Percentiles rank a stretch among this genome's conserved stretches.
Evolutionary conservation across 2,113 vertebrate species (phyloP).

Genomic region (Nannospalax galili): DNA sequence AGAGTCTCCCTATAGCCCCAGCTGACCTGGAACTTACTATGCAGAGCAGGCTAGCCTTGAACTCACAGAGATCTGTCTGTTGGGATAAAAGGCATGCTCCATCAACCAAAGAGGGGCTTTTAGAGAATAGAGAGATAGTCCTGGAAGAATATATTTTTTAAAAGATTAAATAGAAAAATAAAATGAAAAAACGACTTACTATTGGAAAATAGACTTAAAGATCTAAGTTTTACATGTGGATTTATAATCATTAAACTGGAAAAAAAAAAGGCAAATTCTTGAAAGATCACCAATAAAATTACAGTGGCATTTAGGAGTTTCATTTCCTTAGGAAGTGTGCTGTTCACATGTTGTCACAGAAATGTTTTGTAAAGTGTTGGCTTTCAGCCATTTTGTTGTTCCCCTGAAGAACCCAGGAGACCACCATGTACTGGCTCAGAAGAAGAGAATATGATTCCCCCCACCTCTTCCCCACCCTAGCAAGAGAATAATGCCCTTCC

Average conservation of each 20-base stretch:
- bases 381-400: neutral
- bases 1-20: no score
- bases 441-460: neutral
- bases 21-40: no score
- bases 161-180: neutral
- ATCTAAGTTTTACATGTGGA: neutral
- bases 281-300: neutral
- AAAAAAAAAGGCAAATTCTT: neutral
- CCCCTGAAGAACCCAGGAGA: neutral
- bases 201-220: neutral
- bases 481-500: neutral
- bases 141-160: neutral
- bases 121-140: neutral
- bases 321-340: conserved; percentile 59
- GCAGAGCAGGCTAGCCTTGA: no score
- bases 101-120: neutral
- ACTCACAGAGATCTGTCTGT: no score
- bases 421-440: neutral
- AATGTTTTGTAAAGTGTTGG: neutral
- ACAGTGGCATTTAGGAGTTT: neutral
- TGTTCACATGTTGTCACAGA: neutral
- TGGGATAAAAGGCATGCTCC: no score
- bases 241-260: neutral
- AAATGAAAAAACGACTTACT: neutral
- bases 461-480: no score